A percentile compares a stretch with the other conserved stretches of the same genome.
Conservation (phyloP, 2,113 vertebrate genomes). For the Chionis minor region DNA sequence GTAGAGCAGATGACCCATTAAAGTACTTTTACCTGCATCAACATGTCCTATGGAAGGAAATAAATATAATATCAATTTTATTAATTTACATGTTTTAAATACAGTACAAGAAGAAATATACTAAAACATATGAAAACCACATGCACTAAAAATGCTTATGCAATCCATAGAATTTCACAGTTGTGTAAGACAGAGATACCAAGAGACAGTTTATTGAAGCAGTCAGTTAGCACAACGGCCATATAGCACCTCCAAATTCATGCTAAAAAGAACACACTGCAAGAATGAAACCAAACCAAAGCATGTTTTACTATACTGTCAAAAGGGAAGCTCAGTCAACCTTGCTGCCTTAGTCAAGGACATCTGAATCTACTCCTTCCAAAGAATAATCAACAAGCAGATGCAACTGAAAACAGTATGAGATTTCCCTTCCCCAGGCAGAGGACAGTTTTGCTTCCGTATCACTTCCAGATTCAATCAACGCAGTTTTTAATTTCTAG, state of each 20-base stretch:
- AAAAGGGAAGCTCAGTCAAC: background rate
- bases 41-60: conserved; percentile 86
- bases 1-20: conserved; percentile 97
- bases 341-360: background rate
- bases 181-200: background rate
- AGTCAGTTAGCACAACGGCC: background rate
- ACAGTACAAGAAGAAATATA: background rate
- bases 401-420: background rate
- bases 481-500: background rate
- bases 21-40: conserved; percentile 97
- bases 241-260: background rate
- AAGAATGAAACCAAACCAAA: background rate
- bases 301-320: background rate
- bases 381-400: background rate
- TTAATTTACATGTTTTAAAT: background rate
- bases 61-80: background rate
- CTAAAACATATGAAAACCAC: background rate
- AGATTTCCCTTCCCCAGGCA: background rate
- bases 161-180: background rate
- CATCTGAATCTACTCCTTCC: background rate
- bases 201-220: background rate
- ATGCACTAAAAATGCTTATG: background rate
- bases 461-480: background rate
- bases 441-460: background rate
- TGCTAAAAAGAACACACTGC: background rate